phyloP scores from a whole-genome alignment of 92 coral and sea anemone genomes.

The Scolanthus callimorphus region DNA sequence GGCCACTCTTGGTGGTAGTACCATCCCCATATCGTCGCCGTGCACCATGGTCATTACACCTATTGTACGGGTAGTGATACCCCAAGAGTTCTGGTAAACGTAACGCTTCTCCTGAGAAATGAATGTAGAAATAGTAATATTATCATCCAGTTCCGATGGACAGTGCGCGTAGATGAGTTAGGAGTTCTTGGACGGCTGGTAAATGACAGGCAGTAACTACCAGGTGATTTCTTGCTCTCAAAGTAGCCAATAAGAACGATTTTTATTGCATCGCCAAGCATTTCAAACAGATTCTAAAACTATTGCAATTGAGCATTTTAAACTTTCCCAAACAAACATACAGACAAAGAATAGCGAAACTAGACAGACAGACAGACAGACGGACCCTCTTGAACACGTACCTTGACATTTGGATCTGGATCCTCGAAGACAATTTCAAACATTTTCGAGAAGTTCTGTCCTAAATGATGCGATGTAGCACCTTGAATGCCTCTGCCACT shows the following conservation, averaged over 20 bases:
- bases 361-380: background rate
- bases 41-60: constrained; percentile 98
- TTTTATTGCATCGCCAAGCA: no score
- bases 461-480: constrained; percentile 94
- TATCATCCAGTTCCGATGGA: no score
- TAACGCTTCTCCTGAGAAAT: constrained; percentile 68
- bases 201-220: no score
- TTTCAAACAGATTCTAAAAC: no score
- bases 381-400: background rate
- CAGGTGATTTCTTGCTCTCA: no score
- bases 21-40: constrained; percentile 85
- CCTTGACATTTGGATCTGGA: constrained; percentile 83
- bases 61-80: constrained; percentile 88
- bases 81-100: constrained; percentile 98
- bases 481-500: constrained; percentile 99
- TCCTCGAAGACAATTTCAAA: constrained; percentile 96
- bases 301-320: no score
- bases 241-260: no score
- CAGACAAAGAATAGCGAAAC: background rate
- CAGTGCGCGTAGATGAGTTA: no score
- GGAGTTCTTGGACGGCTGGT: no score
- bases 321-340: background rate
- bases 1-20: constrained; percentile 93
- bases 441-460: constrained; percentile 99
- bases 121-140: no score